Evolutionary conservation across 1,140 invertebrate species (phyloP).

Genomic region (Drosophila navojoa): DNA sequence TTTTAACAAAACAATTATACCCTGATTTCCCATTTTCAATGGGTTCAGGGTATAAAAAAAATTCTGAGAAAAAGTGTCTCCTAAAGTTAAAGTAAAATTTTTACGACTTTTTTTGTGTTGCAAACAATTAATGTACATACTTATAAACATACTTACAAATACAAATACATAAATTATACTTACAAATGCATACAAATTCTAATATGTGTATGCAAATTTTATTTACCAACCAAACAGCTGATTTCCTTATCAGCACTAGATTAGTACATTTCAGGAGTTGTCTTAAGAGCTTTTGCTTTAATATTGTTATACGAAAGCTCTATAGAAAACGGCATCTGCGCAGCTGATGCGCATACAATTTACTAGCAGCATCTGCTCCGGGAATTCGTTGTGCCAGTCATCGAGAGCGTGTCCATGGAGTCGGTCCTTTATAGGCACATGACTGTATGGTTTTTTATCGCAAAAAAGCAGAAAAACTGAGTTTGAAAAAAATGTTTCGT

Average conservation of each 20-base stretch:
- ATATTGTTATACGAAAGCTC: conserved; percentile 38
- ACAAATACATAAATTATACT: no score
- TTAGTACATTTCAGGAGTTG: conserved; percentile 1
- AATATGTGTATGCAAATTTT: conserved; percentile 2
- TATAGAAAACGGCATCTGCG: conserved; percentile 38
- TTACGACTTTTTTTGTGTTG: no score
- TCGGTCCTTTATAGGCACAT: conserved; percentile 24
- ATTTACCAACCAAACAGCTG: conserved; percentile 30
- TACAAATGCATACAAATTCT: no score
- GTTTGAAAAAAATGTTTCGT: conserved; percentile 38
- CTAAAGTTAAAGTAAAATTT: no score
- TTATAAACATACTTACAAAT: no score
- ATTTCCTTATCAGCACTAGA: conserved; percentile 32
- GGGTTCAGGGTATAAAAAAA: no score
- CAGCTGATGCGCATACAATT: conserved; percentile 27
- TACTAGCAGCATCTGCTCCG: conserved; percentile 33
- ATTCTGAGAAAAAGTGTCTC: no score
- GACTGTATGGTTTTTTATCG: not conserved
- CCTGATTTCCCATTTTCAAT: no score
- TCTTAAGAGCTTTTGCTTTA: conserved; percentile 21
- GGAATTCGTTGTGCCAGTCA: conserved; percentile 44
- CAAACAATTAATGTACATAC: no score
- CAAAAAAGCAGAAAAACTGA: conserved; percentile 16
- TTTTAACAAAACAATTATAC: no score
- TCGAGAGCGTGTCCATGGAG: conserved; percentile 37